Evolutionary conservation across 1,140 invertebrate genomes (phyloP).

Genomic region (Glossosoma conforme): DNA sequence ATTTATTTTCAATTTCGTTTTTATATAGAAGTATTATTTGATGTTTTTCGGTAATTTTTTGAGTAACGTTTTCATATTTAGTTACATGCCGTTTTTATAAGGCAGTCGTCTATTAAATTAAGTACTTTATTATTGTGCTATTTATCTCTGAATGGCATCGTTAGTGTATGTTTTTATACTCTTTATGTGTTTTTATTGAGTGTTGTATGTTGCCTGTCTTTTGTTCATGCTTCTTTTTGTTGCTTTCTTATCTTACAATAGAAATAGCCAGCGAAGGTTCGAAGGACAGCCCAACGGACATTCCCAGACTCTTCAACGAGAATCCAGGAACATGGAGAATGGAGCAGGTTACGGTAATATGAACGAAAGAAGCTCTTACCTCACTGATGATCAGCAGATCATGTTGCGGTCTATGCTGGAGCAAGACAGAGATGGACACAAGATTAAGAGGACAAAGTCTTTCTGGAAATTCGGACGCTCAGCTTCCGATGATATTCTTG

Average conservation of each 20-base stretch:
- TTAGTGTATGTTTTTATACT: too few relatives aligned
- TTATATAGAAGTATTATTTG: too few relatives aligned
- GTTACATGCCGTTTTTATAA: too few relatives aligned
- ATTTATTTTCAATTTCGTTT: too few relatives aligned
- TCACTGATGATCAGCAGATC: slow-evolving; percentile 51
- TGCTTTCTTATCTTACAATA: slow-evolving; percentile 23
- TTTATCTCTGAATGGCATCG: too few relatives aligned
- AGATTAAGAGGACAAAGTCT: slow-evolving; percentile 75
- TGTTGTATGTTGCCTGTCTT: too few relatives aligned
- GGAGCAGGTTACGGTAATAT: slow-evolving; percentile 18
- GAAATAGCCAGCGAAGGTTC: slow-evolving; percentile 23
- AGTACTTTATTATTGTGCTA: too few relatives aligned
- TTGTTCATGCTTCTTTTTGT: slow-evolving; percentile 29
- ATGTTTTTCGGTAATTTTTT: too few relatives aligned
- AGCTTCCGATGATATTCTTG: slow-evolving; percentile 65
- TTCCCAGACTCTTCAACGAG: slow-evolving; percentile 28
- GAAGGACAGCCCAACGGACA: slow-evolving; percentile 22
- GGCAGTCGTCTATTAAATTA: too few relatives aligned
- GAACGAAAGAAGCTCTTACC: slow-evolving; percentile 38
- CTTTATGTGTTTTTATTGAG: neutral
- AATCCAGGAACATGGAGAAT: slow-evolving; percentile 20
- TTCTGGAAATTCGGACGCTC: slow-evolving; percentile 77
- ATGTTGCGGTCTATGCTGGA: slow-evolving; percentile 48
- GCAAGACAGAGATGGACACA: slow-evolving; percentile 46
- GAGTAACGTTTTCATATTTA: too few relatives aligned